Percentiles rank a stretch among this genome's conserved stretches.
These are phyloP conservation scores for Macrosoma leucophasiata DNA, from an alignment of 2,888 invertebrate genomes.

Conservation along the genomic window DNA sequence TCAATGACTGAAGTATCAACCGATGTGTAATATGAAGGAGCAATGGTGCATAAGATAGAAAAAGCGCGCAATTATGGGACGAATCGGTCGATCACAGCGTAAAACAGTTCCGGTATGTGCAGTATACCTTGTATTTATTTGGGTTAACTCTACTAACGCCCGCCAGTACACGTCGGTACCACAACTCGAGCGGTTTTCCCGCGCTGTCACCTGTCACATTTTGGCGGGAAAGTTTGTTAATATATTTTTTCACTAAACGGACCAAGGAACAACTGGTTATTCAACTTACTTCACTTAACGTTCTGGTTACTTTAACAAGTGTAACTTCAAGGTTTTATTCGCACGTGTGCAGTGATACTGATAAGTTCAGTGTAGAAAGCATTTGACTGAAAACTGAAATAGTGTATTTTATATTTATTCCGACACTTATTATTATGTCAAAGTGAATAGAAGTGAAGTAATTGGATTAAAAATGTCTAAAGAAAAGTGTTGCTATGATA, in stretches of 20 bases:
- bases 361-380: slow-evolving; percentile 16
- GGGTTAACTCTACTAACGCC: slow-evolving; percentile 35
- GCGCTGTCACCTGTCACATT: slow-evolving; percentile 35
- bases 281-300: slow-evolving; percentile 6
- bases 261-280: slow-evolving; percentile 7
- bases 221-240: slow-evolving; percentile 38
- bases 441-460: slow-evolving; percentile 14
- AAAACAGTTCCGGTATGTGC: slow-evolving; percentile 30
- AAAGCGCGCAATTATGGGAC: too few species aligned
- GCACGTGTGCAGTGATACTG: slow-evolving; percentile 32
- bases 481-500: slow-evolving; percentile 50
- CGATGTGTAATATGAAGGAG: too few species aligned
- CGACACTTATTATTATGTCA: neutral
- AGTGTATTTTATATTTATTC: slow-evolving; percentile 2
- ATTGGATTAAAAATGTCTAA: slow-evolving; percentile 32
- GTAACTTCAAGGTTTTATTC: slow-evolving; percentile 29
- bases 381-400: slow-evolving; percentile 9
- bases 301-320: slow-evolving; percentile 30
- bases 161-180: slow-evolving; percentile 37
- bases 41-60: too few species aligned
- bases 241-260: slow-evolving; percentile 16
- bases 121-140: slow-evolving; percentile 40
- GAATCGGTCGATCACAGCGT: slow-evolving; percentile 15
- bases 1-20: too few species aligned
- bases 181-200: slow-evolving; percentile 40